Evolutionary conservation across 2,888 invertebrate genomes (phyloP).

Genomic region (Caradrina kadenii): DNA sequence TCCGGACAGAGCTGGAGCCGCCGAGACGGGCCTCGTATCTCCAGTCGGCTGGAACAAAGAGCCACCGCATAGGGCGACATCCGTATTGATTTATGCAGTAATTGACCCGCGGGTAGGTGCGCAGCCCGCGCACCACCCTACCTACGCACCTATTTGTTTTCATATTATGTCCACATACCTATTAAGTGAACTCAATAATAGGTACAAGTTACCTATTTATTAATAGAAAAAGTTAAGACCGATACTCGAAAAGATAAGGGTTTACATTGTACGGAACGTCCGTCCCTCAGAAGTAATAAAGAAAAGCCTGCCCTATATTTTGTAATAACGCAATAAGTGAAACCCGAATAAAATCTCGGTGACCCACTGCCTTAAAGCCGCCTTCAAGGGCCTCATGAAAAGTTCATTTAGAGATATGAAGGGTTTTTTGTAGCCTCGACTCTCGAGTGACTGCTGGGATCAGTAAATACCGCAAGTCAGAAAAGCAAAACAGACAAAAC

Average conservation of each 20-base stretch:
- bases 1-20: constrained; percentile 87
- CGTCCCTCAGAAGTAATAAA: constrained; percentile 46
- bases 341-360: constrained; percentile 64
- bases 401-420: constrained; percentile 77
- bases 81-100: constrained; percentile 88
- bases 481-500: constrained; percentile 70
- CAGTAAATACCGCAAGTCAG: constrained; percentile 69
- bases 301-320: constrained; percentile 38
- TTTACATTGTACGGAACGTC: neutral
- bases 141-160: constrained; percentile 78
- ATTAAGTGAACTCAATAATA: constrained; percentile 55
- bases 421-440: constrained; percentile 70
- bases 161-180: constrained; percentile 65
- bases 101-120: constrained; percentile 86
- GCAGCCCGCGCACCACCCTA: constrained; percentile 79
- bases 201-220: constrained; percentile 4
- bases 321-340: constrained; percentile 43
- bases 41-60: constrained; percentile 88
- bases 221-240: neutral
- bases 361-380: constrained; percentile 75
- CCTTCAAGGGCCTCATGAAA: constrained; percentile 72
- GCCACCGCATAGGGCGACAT: constrained; percentile 84
- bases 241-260: constrained; percentile 10
- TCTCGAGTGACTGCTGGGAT: constrained; percentile 67
- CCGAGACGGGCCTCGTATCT: constrained; percentile 87